Base-by-base conservation (phyloP, 30 jellyfish, hydroid and myxozoan genomes). In the Rhopilema esculentum region DNA sequence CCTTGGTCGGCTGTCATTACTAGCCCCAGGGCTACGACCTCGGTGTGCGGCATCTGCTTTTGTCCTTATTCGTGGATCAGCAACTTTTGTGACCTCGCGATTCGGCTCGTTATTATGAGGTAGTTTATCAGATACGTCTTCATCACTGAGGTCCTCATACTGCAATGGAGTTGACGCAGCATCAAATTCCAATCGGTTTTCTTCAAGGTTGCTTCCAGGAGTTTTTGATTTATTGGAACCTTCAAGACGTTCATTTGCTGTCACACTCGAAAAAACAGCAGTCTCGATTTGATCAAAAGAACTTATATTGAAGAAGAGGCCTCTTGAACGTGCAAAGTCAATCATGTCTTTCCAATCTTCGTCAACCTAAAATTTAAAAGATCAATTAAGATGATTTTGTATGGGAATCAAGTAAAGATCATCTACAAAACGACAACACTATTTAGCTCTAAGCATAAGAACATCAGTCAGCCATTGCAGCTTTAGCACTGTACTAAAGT, bases 281-380 rank as follows among this genome's bases (percentile, higher is more conserved):
- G 62, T 64, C 18, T 73, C 84, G 19, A 90, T 83, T 24, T 79
- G 93, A 17, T 79, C 77, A 50, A 53, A 23, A 18, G 87, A 65
- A 17, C 73, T n/a, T 20, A 89, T 86, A 51, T 82, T 71, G 73
- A 82, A 93, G 1, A 88, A 53, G 17, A 88, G 91, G 12, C 71
- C 49, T 31, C 96, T 88, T 18, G 85, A 61, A 27, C 91, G 81
- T 1, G 98, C 96, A 74, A 83, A 68, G 49, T 83, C 98, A 21
- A 93, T 66, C 73, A 93, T 77, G 64, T 82, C 97, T 27, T 75
- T 85, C 98, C 98, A 93, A 69, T 93, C 97, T n/a, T 79, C 94
- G 68, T 88, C 97, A 17, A 82, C 86, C 98, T 93, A 71, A 91
- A 69, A 80, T 8, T 31, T 49, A 8, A 25, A 24, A 6, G 4